Evolutionary conservation across 2,113 vertebrate genomes (phyloP).

Genomic region (Turdus rufiventris): DNA sequence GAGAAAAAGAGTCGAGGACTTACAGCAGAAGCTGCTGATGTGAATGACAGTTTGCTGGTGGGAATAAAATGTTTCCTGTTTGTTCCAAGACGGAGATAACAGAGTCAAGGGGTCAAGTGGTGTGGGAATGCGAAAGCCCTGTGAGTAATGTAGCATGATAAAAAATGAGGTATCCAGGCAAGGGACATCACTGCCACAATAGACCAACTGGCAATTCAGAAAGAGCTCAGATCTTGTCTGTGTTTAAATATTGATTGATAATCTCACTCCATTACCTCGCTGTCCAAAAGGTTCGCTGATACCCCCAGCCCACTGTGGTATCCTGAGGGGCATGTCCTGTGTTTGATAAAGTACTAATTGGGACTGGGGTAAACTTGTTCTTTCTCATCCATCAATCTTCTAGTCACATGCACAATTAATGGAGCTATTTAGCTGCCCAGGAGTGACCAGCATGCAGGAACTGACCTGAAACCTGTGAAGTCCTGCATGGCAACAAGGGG

Average conservation of each 20-base stretch:
- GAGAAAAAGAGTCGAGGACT: not conserved
- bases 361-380: not conserved
- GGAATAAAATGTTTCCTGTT: conserved; percentile 69
- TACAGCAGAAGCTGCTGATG: conserved; percentile 32
- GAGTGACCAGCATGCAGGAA: not conserved
- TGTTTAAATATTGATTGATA: conserved; percentile 62
- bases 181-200: not conserved
- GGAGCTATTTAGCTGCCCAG: not conserved
- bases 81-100: conserved; percentile 64
- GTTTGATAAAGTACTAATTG: conserved; percentile 44
- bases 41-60: conserved; percentile 58
- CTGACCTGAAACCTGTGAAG: not conserved
- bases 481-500: not conserved
- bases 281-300: conserved; percentile 21
- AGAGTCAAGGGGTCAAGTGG: conserved; percentile 69
- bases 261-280: conserved; percentile 57
- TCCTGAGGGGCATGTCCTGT: not conserved
- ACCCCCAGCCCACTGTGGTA: not conserved
- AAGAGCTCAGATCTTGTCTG: conserved; percentile 62
- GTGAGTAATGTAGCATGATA: conserved; percentile 59
- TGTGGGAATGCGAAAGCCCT: conserved; percentile 43
- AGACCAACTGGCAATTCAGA: not conserved
- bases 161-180: conserved; percentile 33
- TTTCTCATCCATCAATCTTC: conserved; percentile 33
- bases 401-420: not conserved